phyloP scores from a whole-genome alignment of 2,888 invertebrate species.

The Pomacea canaliculata region DNA sequence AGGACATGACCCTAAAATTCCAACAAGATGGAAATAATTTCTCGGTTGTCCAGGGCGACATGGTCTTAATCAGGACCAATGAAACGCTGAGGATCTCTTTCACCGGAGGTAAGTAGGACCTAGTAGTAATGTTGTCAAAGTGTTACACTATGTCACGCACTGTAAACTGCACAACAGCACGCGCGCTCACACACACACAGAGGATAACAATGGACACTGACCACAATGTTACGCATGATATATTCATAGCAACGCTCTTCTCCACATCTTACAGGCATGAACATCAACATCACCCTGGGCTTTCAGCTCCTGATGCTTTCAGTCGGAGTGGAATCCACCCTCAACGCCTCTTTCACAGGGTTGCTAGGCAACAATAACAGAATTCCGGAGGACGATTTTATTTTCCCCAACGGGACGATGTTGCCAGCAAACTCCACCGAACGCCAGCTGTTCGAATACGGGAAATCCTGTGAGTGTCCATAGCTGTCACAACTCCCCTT shows the following conservation, averaged over 20 bases:
- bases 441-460: conserved; percentile 25
- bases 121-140: too few species aligned
- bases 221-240: too few species aligned
- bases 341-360: conserved; percentile 13
- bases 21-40: conserved; percentile 3
- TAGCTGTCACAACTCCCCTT: too few species aligned
- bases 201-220: too few species aligned
- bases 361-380: conserved; percentile 33
- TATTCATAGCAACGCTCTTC: too few species aligned
- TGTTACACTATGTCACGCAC: too few species aligned
- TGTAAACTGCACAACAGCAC: too few species aligned
- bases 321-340: background rate
- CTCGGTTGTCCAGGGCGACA: background rate
- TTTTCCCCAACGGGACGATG: conserved; percentile 30
- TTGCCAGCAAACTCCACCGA: conserved; percentile 25
- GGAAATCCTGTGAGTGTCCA: conserved; percentile 34
- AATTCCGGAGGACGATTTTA: conserved; percentile 29
- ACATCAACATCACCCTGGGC: conserved; percentile 11
- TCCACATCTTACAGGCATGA: conserved; percentile 3
- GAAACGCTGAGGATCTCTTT: background rate
- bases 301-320: background rate
- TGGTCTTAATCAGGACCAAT: background rate
- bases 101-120: background rate
- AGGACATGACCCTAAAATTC: conserved; percentile 26
- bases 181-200: too few species aligned